Conservation (phyloP, 2,797 vertebrate genomes). For the Parauchenoglanis ngamensis region DNA sequence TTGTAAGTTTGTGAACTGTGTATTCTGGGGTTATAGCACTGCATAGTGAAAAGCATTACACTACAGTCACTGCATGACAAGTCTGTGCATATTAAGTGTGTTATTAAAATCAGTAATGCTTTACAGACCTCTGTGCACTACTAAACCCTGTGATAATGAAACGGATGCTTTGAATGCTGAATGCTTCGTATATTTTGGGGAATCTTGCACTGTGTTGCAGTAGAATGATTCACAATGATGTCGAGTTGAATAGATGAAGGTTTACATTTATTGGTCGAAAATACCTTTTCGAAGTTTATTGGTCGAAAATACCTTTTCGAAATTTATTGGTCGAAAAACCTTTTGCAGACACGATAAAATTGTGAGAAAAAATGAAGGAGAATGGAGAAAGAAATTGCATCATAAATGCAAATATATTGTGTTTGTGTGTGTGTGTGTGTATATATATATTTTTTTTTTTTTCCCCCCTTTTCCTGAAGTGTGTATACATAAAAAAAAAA, state of each 20-base stretch:
- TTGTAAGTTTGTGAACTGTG: slow-evolving; percentile 10
- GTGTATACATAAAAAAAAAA: too few relatives aligned
- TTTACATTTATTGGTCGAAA: slow-evolving; percentile 37
- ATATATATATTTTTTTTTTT: not conserved
- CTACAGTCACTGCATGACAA: not conserved
- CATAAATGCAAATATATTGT: slow-evolving; percentile 13
- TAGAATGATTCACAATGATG: slow-evolving; percentile 17
- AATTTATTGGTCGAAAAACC: too few relatives aligned
- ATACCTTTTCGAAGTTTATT: not conserved
- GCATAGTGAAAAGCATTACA: not conserved
- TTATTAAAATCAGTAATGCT: slow-evolving; percentile 7
- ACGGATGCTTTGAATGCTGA: not conserved
- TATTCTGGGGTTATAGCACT: not conserved
- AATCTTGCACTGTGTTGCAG: slow-evolving; percentile 19
- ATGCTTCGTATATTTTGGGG: not conserved
- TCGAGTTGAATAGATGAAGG: slow-evolving; percentile 23
- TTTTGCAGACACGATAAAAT: not conserved
- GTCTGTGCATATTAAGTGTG: not conserved
- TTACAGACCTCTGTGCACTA: slow-evolving; percentile 17
- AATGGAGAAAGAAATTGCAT: not conserved
- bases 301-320: too few relatives aligned
- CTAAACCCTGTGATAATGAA: slow-evolving; percentile 10
- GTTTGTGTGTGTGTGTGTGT: too few relatives aligned
- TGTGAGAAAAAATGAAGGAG: too few relatives aligned
- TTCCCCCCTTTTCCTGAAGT: too few relatives aligned